Evolutionary conservation across 2,797 vertebrate genomes (phyloP), one percentile per base, ranked within the genome.

Genomic region (Sebastes vulpes): DNA sequence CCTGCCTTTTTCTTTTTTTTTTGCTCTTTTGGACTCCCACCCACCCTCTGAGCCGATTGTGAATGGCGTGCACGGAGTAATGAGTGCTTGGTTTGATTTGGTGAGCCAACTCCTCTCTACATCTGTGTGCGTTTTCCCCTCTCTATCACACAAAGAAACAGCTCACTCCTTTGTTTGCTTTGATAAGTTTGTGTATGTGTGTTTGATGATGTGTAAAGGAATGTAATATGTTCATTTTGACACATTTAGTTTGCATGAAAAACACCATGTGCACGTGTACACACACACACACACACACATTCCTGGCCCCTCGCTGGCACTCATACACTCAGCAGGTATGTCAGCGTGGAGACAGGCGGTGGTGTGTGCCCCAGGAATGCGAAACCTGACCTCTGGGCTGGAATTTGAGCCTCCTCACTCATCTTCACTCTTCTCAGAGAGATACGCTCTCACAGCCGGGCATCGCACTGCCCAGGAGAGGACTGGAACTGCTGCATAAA

Each of bases 291-390:
- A 63, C 59, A 85, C 72, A 82, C 75, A 84, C 83, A 91, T 94
- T 92, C 90, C 75, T 80, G 82, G 81, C 78, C 81, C 70, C 85
- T 85, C 38, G 66, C 82, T 87, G 87, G 90, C 90, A 83, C 78
- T 84, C 92, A 87, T 83, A 84, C 93, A 83, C 88, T 90, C 89
- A 85, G 90, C 94, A 95, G 93, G 94, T 94, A 95, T 94, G 91
- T 92, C 86, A 90, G 91, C 75, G 70, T 90, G 90, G 90, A 95
- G 91, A 94, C 95, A 92, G 91, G 91, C 92, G 75, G 79, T 90
- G 92, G 92, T 94, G 92, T 91, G 92, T 91, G 86, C 87, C 94
- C 92, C 92, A 93, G 95, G 95, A 96, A 96, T 96, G 96, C 82
- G 94, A 95, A 96, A 96, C 91, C 90, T 93, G 94, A 96, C 94